A percentile compares a stretch with the other conserved stretches of the same genome.
Evolutionary conservation across 1,140 invertebrate species (phyloP).

Genomic region (Drosophila bocki): DNA sequence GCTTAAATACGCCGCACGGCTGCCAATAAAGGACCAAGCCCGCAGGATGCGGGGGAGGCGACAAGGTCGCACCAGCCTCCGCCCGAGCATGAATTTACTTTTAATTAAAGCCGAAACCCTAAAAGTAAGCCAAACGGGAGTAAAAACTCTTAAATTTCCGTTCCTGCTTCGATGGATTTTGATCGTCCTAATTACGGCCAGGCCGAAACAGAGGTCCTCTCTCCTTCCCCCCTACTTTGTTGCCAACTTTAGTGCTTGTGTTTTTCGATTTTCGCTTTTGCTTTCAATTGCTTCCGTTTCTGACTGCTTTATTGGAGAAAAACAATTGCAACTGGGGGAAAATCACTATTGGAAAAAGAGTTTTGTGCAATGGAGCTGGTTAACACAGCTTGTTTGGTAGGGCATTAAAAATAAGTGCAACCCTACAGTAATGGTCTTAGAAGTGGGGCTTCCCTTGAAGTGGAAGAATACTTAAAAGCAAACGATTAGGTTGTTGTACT

Average conservation of each 20-base stretch:
- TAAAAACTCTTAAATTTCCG: constrained; percentile 21
- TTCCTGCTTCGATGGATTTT: constrained; percentile 29
- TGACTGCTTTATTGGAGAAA: not conserved
- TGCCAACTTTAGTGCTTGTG: constrained; percentile 1
- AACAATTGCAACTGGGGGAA: not conserved
- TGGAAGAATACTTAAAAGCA: not conserved
- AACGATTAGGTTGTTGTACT: not conserved
- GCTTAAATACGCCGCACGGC: constrained; percentile 65
- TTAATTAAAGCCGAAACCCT: constrained; percentile 47
- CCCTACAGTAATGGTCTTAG: not conserved
- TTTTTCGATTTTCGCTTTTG: constrained; percentile 16
- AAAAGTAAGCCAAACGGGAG: constrained; percentile 13
- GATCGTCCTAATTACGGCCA: constrained; percentile 29
- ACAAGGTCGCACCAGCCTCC: constrained; percentile 26
- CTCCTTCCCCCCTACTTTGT: not conserved
- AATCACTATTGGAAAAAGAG: not conserved
- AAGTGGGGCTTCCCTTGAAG: not conserved
- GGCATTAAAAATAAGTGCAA: not conserved
- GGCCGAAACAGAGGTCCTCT: not conserved
- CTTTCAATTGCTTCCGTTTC: constrained; percentile 11
- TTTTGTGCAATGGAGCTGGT: not conserved
- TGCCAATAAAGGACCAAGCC: constrained; percentile 36
- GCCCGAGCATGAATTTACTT: constrained; percentile 35
- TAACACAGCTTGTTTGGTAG: not conserved
- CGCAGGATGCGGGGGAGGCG: constrained; percentile 15